These are phyloP conservation scores for Australoheros scitulus DNA, from an alignment of 2,113 vertebrate species.

Conservation along the genomic window DNA sequence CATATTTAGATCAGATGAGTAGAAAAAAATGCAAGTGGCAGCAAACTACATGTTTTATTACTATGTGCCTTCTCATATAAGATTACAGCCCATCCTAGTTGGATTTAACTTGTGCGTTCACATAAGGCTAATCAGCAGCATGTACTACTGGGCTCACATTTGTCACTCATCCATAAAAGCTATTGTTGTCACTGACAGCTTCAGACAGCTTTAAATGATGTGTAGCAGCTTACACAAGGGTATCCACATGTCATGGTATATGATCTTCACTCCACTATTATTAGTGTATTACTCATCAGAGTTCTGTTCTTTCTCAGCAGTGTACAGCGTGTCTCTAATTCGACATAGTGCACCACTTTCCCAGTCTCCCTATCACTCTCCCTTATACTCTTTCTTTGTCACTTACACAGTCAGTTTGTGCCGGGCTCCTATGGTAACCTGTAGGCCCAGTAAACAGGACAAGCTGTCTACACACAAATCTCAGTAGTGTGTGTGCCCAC, in stretches of 20 bases:
- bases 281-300: constrained; percentile 48
- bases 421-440: constrained; percentile 76
- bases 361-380: constrained; percentile 39
- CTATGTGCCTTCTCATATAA: background rate
- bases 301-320: constrained; percentile 21
- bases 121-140: background rate
- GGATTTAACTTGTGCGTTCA: background rate
- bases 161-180: constrained; percentile 14
- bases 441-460: constrained; percentile 71
- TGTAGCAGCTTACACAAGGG: constrained; percentile 6
- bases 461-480: constrained; percentile 71
- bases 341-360: constrained; percentile 32
- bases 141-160: constrained; percentile 4
- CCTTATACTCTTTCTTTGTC: constrained; percentile 57
- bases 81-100: background rate
- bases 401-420: constrained; percentile 51
- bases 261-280: constrained; percentile 33
- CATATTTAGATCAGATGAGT: background rate
- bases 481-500: constrained; percentile 66
- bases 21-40: background rate
- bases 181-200: constrained; percentile 1
- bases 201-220: constrained; percentile 15
- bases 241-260: constrained; percentile 31
- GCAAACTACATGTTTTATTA: background rate
- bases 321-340: constrained; percentile 40